phyloP scores from a whole-genome alignment of 2,888 invertebrate genomes.

The Amphipoea lucens region DNA sequence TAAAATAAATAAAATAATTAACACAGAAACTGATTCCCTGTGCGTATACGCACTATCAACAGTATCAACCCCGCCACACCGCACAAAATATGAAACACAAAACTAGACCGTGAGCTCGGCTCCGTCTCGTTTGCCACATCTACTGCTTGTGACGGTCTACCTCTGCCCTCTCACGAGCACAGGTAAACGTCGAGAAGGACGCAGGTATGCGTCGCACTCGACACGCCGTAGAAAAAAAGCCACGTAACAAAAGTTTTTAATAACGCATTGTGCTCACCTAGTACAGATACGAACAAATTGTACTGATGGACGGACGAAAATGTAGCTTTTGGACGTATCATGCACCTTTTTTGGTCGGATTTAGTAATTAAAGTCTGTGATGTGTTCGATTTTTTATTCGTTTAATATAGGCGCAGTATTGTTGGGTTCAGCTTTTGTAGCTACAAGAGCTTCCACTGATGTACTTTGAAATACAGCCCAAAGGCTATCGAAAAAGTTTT shows the following conservation, averaged over 20 bases:
- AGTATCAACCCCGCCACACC: not conserved
- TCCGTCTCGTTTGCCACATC: constrained; percentile 65
- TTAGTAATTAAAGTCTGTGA: constrained; percentile 60
- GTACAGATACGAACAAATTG: constrained; percentile 73
- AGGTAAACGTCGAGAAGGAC: constrained; percentile 84
- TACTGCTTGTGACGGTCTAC: constrained; percentile 70
- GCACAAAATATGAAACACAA: not conserved
- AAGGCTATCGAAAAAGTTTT: not conserved
- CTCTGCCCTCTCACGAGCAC: constrained; percentile 80
- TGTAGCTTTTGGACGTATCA: constrained; percentile 61
- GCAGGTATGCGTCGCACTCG: constrained; percentile 83
- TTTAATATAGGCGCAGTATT: constrained; percentile 22
- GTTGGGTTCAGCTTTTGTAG: constrained; percentile 29
- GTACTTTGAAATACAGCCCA: not conserved
- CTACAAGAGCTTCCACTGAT: constrained; percentile 1
- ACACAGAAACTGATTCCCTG: not conserved
- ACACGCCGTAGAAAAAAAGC: constrained; percentile 76
- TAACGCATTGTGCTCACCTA: constrained; percentile 79
- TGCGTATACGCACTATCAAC: not conserved
- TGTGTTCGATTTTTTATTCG: constrained; percentile 53
- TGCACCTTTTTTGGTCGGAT: constrained; percentile 60
- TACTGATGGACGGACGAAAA: constrained; percentile 54
- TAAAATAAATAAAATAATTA: not conserved
- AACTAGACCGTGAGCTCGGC: not conserved
- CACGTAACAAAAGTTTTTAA: constrained; percentile 86